Conservation (phyloP, 2,888 invertebrate species). For the Toxonevra muliebris region DNA sequence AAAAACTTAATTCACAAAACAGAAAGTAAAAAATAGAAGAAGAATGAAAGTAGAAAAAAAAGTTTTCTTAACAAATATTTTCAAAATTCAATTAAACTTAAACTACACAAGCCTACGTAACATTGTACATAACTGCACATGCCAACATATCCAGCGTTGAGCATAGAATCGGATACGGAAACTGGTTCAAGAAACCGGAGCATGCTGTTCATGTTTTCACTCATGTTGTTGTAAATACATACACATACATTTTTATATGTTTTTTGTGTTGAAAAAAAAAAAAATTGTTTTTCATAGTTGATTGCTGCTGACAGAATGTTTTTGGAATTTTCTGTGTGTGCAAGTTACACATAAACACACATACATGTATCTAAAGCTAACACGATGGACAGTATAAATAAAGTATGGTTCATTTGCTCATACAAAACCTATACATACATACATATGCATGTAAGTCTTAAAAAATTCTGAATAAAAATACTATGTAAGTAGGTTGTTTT, state of each 20-base stretch:
- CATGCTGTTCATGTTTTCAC: background rate
- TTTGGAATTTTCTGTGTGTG: conserved; percentile 4
- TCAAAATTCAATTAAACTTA: conserved; percentile 10
- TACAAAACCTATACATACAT: background rate
- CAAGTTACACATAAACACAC: background rate
- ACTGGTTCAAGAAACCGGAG: background rate
- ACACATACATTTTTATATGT: background rate
- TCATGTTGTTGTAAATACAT: background rate
- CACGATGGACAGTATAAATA: background rate
- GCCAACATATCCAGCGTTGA: background rate
- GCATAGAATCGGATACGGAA: background rate
- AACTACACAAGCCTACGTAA: background rate
- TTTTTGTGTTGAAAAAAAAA: background rate
- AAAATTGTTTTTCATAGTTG: conserved; percentile 1
- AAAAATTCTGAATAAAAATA: no score
- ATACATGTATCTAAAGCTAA: background rate
- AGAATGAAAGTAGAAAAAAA: background rate
- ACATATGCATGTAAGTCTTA: background rate
- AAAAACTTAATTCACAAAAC: background rate
- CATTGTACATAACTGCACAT: background rate
- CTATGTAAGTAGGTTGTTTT: no score
- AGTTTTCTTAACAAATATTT: conserved; percentile 4
- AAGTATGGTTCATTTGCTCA: background rate
- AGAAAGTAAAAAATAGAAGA: background rate
- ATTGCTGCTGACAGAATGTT: background rate